These are phyloP conservation scores for Ranitomeya imitator DNA, from an alignment of 2,113 vertebrate species.

Conservation along the genomic window DNA sequence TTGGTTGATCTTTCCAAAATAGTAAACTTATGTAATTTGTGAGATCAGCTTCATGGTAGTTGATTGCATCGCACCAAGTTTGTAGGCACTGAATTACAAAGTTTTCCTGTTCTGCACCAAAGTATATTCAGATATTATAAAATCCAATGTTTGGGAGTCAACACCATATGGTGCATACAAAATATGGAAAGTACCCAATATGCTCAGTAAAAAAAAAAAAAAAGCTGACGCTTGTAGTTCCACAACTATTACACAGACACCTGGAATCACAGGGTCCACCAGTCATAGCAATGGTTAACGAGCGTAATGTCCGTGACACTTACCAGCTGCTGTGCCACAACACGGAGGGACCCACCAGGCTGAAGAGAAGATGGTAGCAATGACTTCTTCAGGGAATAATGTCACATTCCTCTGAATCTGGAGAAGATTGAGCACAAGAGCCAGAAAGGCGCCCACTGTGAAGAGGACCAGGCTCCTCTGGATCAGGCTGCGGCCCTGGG, in stretches of 20 bases:
- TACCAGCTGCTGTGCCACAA: constrained; percentile 94
- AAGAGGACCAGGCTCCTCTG: constrained; percentile 92
- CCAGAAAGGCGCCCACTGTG: constrained; percentile 87
- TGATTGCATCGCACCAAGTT: too few species aligned
- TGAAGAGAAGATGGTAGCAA: constrained; percentile 89
- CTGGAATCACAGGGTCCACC: background rate
- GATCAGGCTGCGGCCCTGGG: constrained; percentile 80
- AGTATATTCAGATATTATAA: too few species aligned
- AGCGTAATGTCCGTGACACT: constrained; percentile 62
- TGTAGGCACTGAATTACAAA: too few species aligned
- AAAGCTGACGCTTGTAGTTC: too few species aligned
- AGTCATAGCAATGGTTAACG: background rate
- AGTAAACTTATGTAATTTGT: too few species aligned
- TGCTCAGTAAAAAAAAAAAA: too few species aligned
- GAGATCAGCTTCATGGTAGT: too few species aligned
- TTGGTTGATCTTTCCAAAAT: too few species aligned
- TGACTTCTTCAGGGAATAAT: constrained; percentile 91
- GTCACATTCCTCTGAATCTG: constrained; percentile 93
- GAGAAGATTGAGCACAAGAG: constrained; percentile 93
- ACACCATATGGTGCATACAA: too few species aligned
- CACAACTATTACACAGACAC: background rate
- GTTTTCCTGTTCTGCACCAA: too few species aligned
- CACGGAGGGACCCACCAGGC: constrained; percentile 98
- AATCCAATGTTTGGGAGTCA: too few species aligned
- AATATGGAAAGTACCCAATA: too few species aligned